A percentile compares a stretch with the other conserved stretches of the same genome.
phyloP scores from a whole-genome alignment of 2,888 invertebrate species.

The Psylliodes chrysocephalus region DNA sequence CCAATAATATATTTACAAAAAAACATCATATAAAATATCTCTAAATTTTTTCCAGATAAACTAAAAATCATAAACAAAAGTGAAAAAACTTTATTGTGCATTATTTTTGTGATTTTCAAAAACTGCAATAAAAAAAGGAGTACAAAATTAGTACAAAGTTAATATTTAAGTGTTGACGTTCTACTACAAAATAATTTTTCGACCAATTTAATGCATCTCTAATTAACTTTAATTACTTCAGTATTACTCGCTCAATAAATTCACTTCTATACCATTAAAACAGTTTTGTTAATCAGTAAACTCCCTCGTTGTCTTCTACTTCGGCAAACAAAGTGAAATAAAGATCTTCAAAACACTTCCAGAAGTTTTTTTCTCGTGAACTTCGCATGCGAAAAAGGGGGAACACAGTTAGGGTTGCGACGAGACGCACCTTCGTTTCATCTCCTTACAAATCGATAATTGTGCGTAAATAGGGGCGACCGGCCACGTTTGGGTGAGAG shows the following conservation, averaged over 20 bases:
- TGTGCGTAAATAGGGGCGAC: constrained; percentile 27
- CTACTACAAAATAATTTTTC: too few species aligned
- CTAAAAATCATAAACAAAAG: too few species aligned
- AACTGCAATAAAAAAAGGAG: constrained; percentile 10
- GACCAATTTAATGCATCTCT: too few species aligned
- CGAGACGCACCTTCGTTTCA: constrained; percentile 14
- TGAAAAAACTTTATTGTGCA: too few species aligned
- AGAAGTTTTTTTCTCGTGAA: constrained; percentile 17
- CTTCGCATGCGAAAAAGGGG: constrained; percentile 25
- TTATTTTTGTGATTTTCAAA: constrained; percentile 16
- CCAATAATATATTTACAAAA: too few species aligned
- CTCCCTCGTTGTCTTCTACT: background rate
- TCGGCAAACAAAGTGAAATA: constrained; percentile 15
- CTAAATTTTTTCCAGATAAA: too few species aligned
- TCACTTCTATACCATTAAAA: too few species aligned
- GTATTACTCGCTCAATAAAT: too few species aligned
- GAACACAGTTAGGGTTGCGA: constrained; percentile 24
- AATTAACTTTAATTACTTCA: too few species aligned
- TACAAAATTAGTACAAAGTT: constrained; percentile 15
- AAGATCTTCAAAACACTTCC: constrained; percentile 8
- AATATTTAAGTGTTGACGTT: too few species aligned
- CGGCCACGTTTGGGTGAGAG: background rate
- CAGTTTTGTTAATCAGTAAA: too few species aligned
- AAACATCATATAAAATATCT: too few species aligned
- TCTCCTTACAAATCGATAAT: constrained; percentile 24